These are phyloP conservation scores for Troilus luridus DNA, from an alignment of 2,888 invertebrate genomes.

Conservation along the genomic window DNA sequence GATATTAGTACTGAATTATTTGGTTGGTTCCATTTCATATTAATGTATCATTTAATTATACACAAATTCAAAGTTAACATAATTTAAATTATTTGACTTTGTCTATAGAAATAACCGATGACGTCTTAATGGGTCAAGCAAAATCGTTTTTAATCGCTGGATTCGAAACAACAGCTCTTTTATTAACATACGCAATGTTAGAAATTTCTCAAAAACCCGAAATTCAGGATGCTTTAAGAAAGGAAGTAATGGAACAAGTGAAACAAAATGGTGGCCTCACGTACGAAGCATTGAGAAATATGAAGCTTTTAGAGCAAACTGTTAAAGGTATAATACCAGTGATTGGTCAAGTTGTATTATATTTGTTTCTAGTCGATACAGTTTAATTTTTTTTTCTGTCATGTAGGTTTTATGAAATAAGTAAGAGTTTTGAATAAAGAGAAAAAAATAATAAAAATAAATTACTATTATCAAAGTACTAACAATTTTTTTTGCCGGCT, in stretches of 20 bases:
- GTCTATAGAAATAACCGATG: constrained; percentile 69
- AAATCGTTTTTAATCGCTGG: constrained; percentile 76
- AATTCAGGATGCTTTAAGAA: constrained; percentile 71
- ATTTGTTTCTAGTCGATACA: background rate
- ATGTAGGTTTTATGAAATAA: too few relatives aligned
- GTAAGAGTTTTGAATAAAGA: too few relatives aligned
- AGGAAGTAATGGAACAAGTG: constrained; percentile 71
- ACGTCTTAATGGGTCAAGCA: constrained; percentile 72
- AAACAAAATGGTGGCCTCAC: constrained; percentile 70
- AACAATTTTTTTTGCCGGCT: too few relatives aligned
- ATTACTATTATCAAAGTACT: too few relatives aligned
- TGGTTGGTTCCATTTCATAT: background rate
- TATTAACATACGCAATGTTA: constrained; percentile 73
- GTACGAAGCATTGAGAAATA: constrained; percentile 73
- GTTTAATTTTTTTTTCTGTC: too few relatives aligned
- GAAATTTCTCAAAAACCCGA: constrained; percentile 72
- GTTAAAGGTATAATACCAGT: constrained; percentile 70
- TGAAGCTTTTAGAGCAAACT: constrained; percentile 74
- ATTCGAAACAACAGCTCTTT: constrained; percentile 76
- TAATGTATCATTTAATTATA: background rate
- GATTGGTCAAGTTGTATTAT: background rate
- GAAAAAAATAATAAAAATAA: too few relatives aligned
- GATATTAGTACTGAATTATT: background rate
- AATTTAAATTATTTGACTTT: background rate
- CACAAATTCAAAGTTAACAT: background rate